Conservation (phyloP, 1,140 invertebrate genomes). For the Anoplolepis gracilipes region DNA sequence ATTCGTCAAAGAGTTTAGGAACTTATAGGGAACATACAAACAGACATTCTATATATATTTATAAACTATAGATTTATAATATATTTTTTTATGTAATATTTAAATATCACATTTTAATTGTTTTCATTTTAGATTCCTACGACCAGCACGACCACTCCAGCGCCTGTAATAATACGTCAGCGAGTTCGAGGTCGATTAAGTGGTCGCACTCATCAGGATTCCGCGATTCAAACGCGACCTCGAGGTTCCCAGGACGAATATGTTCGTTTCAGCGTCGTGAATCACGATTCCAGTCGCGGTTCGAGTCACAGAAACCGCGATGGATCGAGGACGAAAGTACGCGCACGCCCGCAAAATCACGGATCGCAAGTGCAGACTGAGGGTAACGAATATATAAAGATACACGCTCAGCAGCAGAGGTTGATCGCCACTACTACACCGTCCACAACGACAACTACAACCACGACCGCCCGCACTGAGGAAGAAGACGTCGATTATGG, state of each 20-base stretch:
- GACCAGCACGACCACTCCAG: conserved; percentile 76
- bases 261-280: conserved; percentile 83
- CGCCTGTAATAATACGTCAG: conserved; percentile 79
- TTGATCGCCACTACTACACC: conserved; percentile 47
- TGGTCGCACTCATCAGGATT: conserved; percentile 76
- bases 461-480: conserved; percentile 38
- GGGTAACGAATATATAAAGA: conserved; percentile 82
- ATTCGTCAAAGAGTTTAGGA: no score
- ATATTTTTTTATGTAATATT: not conserved
- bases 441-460: conserved; percentile 53
- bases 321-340: conserved; percentile 70
- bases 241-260: conserved; percentile 81
- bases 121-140: conserved; percentile 55
- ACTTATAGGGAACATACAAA: no score
- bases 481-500: conserved; percentile 80
- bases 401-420: conserved; percentile 75
- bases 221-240: conserved; percentile 79
- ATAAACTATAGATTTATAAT: no score
- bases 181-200: conserved; percentile 77
- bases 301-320: conserved; percentile 50
- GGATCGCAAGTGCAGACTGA: conserved; percentile 80
- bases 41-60: not conserved
- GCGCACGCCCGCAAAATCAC: conserved; percentile 68
- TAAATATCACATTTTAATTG: not conserved
- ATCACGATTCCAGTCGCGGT: conserved; percentile 71